Evolutionary conservation across 2,888 invertebrate species (phyloP).

Genomic region (Girardia tigrina): DNA sequence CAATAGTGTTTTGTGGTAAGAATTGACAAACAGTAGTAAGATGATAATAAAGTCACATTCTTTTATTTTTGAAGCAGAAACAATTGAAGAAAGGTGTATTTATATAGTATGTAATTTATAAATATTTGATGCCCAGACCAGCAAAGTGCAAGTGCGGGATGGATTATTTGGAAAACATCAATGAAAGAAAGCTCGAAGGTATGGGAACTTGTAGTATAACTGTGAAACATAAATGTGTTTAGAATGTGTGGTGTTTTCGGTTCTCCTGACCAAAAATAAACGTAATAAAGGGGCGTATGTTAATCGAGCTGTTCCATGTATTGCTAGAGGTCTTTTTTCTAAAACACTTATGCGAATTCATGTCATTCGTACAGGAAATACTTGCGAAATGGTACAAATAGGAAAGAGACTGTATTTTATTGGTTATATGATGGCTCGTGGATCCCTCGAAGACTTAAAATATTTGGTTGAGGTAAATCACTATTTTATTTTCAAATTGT

Average conservation of each 20-base stretch:
- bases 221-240: too few species aligned
- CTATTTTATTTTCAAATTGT: too few species aligned
- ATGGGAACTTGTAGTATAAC: not conserved
- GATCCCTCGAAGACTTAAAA: not conserved
- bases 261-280: not conserved
- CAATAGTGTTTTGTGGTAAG: too few species aligned
- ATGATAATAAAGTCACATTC: too few species aligned
- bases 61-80: too few species aligned
- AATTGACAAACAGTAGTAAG: too few species aligned
- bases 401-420: slow-evolving; percentile 2
- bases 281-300: not conserved
- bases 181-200: not conserved
- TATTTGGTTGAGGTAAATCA: slow-evolving; percentile 10
- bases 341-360: not conserved
- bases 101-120: too few species aligned
- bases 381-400: not conserved
- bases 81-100: too few species aligned
- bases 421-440: not conserved
- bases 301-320: not conserved
- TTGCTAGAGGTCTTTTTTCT: not conserved
- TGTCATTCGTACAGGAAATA: not conserved
- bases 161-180: not conserved
- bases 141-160: not conserved
- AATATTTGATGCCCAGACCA: too few species aligned
- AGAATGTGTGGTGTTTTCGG: not conserved